Percentiles rank a stretch among this genome's conserved stretches.
These are phyloP conservation scores for Maniola jurtina DNA, from an alignment of 1,140 invertebrate species.

Conservation along the genomic window DNA sequence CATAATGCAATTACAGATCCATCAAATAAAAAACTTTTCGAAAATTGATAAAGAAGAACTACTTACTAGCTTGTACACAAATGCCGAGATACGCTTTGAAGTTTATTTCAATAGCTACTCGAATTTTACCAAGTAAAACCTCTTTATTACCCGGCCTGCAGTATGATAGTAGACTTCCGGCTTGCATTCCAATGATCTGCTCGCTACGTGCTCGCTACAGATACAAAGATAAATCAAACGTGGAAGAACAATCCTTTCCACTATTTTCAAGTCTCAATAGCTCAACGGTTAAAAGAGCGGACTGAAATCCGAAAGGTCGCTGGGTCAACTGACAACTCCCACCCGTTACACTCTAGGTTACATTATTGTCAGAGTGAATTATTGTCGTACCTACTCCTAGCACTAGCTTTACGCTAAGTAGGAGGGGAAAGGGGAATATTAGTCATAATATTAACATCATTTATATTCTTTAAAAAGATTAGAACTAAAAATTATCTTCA, in stretches of 20 bases:
- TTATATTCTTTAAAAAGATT: too few relatives aligned
- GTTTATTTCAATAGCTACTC: constrained; percentile 9
- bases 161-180: constrained; percentile 19
- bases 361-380: too few relatives aligned
- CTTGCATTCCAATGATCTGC: constrained; percentile 18
- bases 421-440: too few relatives aligned
- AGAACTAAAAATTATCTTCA: too few relatives aligned
- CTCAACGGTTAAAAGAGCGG: too few relatives aligned
- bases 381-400: too few relatives aligned
- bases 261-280: too few relatives aligned
- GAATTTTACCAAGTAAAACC: constrained; percentile 1
- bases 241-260: too few relatives aligned
- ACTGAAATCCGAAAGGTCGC: background rate
- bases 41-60: background rate
- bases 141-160: constrained; percentile 13
- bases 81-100: constrained; percentile 10
- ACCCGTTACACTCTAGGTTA: too few relatives aligned
- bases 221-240: background rate
- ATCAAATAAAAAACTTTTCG: background rate
- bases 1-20: background rate
- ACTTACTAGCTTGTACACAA: background rate
- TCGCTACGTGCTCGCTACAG: background rate
- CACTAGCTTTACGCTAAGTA: too few relatives aligned
- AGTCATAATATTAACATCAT: too few relatives aligned
- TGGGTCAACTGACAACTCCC: background rate